These are phyloP conservation scores for Callyntrura guangdongensis DNA, from an alignment of 2,888 invertebrate genomes.

Conservation along the genomic window DNA sequence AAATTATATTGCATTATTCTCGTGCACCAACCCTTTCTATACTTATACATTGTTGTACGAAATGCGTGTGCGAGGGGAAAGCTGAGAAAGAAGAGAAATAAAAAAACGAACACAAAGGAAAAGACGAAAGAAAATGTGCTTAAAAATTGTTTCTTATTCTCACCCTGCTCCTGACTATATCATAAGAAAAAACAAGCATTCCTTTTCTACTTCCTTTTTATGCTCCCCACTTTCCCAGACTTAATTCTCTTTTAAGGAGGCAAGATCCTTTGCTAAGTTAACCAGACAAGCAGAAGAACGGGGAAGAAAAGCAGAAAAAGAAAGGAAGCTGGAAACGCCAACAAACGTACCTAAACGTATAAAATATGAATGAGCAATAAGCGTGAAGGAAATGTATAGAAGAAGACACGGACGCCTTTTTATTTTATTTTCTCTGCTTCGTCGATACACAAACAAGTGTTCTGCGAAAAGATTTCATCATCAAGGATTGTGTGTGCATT, in stretches of 20 bases:
- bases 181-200: constrained; percentile 8
- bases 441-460: not conserved
- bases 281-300: constrained; percentile 34
- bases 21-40: no score
- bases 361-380: constrained; percentile 51
- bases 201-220: constrained; percentile 39
- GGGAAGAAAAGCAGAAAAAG: not conserved
- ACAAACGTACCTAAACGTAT: constrained; percentile 39
- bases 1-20: constrained; percentile 74
- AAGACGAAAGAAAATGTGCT: not conserved
- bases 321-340: constrained; percentile 4
- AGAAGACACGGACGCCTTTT: constrained; percentile 53
- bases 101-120: not conserved
- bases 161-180: not conserved
- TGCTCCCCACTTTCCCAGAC: constrained; percentile 26
- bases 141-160: constrained; percentile 31
- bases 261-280: not conserved
- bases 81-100: not conserved
- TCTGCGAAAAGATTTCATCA: not conserved
- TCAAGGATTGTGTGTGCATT: not conserved
- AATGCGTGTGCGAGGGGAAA: not conserved
- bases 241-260: constrained; percentile 48
- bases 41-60: constrained; percentile 45
- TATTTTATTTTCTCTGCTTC: not conserved
- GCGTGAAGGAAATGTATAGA: constrained; percentile 37